phyloP scores from a whole-genome alignment of 2,888 invertebrate genomes.

The Petrolisthes manimaculis region DNA sequence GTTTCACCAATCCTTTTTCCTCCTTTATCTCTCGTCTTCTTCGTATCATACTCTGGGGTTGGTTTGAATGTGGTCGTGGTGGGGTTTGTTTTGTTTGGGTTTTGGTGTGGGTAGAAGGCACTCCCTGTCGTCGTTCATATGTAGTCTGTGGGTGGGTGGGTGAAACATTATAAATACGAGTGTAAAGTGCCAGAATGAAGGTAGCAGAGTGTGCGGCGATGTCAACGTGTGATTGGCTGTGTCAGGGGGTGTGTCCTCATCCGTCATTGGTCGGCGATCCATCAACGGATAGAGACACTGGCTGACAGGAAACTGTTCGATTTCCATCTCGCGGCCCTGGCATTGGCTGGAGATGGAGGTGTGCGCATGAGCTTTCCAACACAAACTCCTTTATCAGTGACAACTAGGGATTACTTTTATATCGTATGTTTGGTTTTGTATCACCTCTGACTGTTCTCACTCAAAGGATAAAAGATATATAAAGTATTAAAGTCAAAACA shows the following conservation, averaged over 20 bases:
- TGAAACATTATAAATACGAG: constrained; percentile 39
- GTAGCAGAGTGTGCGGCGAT: constrained; percentile 54
- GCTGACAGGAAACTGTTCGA: constrained; percentile 59
- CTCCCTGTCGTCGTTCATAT: not conserved
- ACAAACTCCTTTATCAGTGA: too few species aligned
- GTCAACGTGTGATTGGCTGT: constrained; percentile 64
- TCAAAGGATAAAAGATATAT: too few species aligned
- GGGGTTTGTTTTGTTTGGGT: not conserved
- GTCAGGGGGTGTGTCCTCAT: constrained; percentile 64
- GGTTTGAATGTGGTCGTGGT: not conserved
- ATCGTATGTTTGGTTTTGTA: too few species aligned
- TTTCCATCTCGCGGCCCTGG: constrained; percentile 36
- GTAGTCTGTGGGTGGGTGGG: not conserved
- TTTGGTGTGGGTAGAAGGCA: not conserved
- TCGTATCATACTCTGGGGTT: not conserved
- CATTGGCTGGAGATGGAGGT: constrained; percentile 17
- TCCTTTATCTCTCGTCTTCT: too few species aligned
- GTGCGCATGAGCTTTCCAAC: not conserved
- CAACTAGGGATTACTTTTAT: too few species aligned
- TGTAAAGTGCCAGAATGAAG: constrained; percentile 40
- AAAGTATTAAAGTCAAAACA: too few species aligned
- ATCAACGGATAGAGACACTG: constrained; percentile 64
- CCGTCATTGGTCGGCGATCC: constrained; percentile 64
- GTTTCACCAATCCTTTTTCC: too few species aligned
- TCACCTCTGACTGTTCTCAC: too few species aligned